Evolutionary conservation across 2,797 vertebrate genomes (phyloP), one percentile per base, ranked within the genome.

Genomic region (Pelodytes ibericus): DNA sequence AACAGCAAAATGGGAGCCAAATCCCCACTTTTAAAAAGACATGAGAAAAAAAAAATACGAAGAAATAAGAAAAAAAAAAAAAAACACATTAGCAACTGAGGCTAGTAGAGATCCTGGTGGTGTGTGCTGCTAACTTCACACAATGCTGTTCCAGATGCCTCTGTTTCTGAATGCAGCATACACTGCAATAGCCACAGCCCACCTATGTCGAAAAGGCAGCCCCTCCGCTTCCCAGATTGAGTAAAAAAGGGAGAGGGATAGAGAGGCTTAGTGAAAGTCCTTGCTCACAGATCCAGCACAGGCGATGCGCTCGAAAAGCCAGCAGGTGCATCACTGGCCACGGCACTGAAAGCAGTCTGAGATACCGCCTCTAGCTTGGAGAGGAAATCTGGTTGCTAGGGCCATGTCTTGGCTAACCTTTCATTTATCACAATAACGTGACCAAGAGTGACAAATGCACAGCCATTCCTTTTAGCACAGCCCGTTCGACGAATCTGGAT

Each of bases 311-410:
- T 6, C 24, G 41, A 79, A 80, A 69, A 81, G 77, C 82, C 36
- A 86, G 85, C 86, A 87, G 88, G 87, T 88, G 86, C 85, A 83
- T 81, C 82, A 60, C 74, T 44, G 80, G 80, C 83, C 82, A 73
- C 86, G 41, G 65, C 72, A 62, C 70, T 79, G 82, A 71, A 8
- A 82, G 31, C 83, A 36, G 65, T 25, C 70, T 10, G 78, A 74
- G 72, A 80, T 3, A 31, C 77, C 2, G 71, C 72, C 81, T 80
- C 81, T 0, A 18, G 61, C 29, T 70, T n/a, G 33, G 51, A 66
- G 56, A 72, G 49, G 67, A 81, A 69, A 80, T 25, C 49, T 58
- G 73, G 65, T 59, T 63, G 71, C 63, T 20, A 74, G 49, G 61
- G 82, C 77, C 74, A 7, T 31, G 57, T 80, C 80, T 77, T 57